These are phyloP conservation scores for Camelus dromedarius DNA, from an alignment of 2,113 vertebrate species.

Conservation along the genomic window DNA sequence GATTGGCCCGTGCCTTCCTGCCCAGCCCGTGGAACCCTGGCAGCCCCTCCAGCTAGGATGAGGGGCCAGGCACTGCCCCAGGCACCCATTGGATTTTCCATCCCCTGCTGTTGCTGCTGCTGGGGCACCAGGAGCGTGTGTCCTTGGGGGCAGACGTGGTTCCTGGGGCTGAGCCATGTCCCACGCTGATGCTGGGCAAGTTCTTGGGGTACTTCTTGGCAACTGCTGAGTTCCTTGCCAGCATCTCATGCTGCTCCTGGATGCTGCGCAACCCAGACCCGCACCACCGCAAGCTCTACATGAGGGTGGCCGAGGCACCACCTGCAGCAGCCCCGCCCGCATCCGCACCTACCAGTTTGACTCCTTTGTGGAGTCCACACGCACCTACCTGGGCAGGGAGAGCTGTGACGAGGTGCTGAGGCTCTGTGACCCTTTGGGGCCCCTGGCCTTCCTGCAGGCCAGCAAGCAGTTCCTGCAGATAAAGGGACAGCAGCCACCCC, in stretches of 20 bases:
- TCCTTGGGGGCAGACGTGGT: constrained; percentile 87
- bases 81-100: constrained; percentile 83
- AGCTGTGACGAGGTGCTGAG: constrained; percentile 92
- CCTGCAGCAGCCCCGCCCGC: constrained; percentile 90
- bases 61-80: constrained; percentile 88
- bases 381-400: constrained; percentile 98
- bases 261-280: constrained; percentile 98
- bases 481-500: constrained; percentile 75
- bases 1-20: constrained; percentile 83
- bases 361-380: constrained; percentile 97
- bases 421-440: constrained; percentile 71
- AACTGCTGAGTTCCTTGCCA: constrained; percentile 91
- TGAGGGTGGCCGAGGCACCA: constrained; percentile 94
- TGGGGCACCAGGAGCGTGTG: constrained; percentile 82
- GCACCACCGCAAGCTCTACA: constrained; percentile 95
- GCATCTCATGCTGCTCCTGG: constrained; percentile 94
- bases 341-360: constrained; percentile 97
- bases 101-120: constrained; percentile 82
- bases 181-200: constrained; percentile 95
- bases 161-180: constrained; percentile 89
- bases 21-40: constrained; percentile 89
- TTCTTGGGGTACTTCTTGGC: constrained; percentile 98
- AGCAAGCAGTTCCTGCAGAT: constrained; percentile 82
- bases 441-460: constrained; percentile 81
- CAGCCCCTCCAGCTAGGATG: constrained; percentile 93